Percentiles rank a stretch among this genome's conserved stretches.
These are phyloP conservation scores for Grus americana DNA, from an alignment of 2,113 vertebrate species.

Conservation along the genomic window DNA sequence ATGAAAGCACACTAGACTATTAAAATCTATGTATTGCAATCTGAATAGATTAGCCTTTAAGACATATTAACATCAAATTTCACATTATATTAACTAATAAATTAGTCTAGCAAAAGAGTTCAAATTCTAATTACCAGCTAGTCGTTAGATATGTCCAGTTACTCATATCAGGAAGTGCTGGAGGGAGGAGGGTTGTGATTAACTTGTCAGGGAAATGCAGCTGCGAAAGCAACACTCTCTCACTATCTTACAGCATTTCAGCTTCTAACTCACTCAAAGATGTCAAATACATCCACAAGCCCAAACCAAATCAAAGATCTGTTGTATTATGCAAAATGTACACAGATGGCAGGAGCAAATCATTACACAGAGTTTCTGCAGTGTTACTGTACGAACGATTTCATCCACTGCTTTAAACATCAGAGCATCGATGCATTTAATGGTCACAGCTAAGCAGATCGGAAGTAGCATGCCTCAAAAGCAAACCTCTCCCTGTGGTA, in stretches of 20 bases:
- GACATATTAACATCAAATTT: slow-evolving; percentile 27
- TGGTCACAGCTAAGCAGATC: neutral
- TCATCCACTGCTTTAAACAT: neutral
- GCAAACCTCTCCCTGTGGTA: neutral
- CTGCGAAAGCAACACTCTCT: neutral
- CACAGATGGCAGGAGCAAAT: neutral
- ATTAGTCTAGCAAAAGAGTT: slow-evolving; percentile 22
- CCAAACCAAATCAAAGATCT: neutral
- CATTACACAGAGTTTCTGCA: neutral
- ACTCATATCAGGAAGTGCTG: neutral
- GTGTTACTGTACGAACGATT: neutral
- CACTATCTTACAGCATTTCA: neutral
- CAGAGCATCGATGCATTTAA: neutral
- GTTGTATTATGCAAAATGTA: neutral
- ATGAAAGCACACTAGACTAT: neutral
- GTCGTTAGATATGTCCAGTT: neutral
- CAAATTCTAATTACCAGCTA: neutral
- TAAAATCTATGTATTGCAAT: neutral
- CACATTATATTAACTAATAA: slow-evolving; percentile 18
- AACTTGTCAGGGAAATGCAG: neutral
- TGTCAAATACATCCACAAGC: neutral
- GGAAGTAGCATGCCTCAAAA: neutral
- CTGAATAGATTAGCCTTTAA: slow-evolving; percentile 32
- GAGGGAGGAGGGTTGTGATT: neutral
- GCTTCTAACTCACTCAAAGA: neutral